Evolutionary conservation across 1,140 invertebrate species (phyloP), one percentile per base, ranked within the genome.

Genomic region (Drosophila bipectinata): DNA sequence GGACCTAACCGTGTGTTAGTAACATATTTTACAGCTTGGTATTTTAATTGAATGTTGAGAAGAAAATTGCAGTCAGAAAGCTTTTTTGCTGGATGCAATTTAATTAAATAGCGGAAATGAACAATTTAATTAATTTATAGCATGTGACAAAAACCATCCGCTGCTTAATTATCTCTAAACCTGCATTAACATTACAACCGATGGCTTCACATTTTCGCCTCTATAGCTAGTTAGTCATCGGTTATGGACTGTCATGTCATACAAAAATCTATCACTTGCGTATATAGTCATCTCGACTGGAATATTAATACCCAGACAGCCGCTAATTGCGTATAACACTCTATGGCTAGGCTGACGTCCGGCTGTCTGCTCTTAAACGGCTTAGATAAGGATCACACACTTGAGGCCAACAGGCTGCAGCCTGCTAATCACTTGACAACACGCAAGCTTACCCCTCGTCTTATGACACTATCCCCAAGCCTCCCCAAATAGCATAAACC

Each of bases 51-150:
- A 80, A 74, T 74, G 57, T 54, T 69, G 49, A 66, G 80, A 73
- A 41, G 47, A 64, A 75, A 77, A 63, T 62, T 62, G 34, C 39
- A 51, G 34, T 6, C 41, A 66, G 15, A 44, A 1, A 10, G 41
- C 6, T 51, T 24, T 57, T 41, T 53, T 57, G 41, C 14, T 21
- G 34, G 28, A 44, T 24, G 51, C 32, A 34, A 66, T 80, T 85
- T 84, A 84, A 84, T 84, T 84, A 85, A 72, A 74, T 28, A 85
- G 64, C 81, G 81, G 81, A 84, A 77, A 85, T 84, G 51, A 85
- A 69, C 77, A 85, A 85, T 85, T 85, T 80, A 72, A 85, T 84
- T 80, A 84, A 85, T 84, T 84, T 77, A 77, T 73, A 12, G 52
- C 59, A 58, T 52, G 55, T 54, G 64, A 64, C 32, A 72, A 72